A percentile compares a stretch with the other conserved stretches of the same genome.
Evolutionary conservation across 2,888 invertebrate genomes (phyloP).

Genomic region (Vesta saturnalis): DNA sequence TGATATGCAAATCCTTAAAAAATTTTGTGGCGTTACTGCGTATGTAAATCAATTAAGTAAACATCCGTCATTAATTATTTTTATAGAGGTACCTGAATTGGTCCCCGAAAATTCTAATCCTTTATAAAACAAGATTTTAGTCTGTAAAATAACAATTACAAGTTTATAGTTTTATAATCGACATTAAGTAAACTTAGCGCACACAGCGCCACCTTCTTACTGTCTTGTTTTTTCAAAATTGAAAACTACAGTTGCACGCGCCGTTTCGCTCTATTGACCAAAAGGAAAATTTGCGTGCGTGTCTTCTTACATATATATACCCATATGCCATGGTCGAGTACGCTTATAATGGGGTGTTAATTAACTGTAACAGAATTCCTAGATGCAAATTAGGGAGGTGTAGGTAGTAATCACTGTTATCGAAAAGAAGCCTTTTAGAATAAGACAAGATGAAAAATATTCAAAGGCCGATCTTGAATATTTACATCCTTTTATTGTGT

Average conservation of each 20-base stretch:
- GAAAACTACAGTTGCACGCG: conserved; percentile 18
- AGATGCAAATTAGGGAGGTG: not conserved
- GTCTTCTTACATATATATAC: too few relatives aligned
- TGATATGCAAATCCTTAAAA: too few relatives aligned
- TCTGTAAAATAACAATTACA: not conserved
- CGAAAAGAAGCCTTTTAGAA: not conserved
- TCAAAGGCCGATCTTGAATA: not conserved
- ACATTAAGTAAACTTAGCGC: not conserved
- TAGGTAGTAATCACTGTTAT: conserved; percentile 3
- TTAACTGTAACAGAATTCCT: not conserved
- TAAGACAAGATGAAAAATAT: not conserved
- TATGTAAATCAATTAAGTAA: not conserved
- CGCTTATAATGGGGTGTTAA: not conserved
- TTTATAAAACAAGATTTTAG: not conserved
- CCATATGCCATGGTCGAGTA: conserved; percentile 1
- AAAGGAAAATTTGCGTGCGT: conserved; percentile 13
- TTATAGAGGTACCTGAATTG: not conserved
- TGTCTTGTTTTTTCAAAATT: not conserved
- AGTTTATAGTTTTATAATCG: not conserved
- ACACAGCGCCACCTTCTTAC: not conserved
- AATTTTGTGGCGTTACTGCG: too few relatives aligned
- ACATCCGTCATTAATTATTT: not conserved
- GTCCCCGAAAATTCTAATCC: not conserved
- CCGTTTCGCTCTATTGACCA: conserved; percentile 20
- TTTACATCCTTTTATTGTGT: conserved; percentile 1